phyloP scores from a whole-genome alignment of 2,113 vertebrate genomes.

The Agapornis roseicollis region DNA sequence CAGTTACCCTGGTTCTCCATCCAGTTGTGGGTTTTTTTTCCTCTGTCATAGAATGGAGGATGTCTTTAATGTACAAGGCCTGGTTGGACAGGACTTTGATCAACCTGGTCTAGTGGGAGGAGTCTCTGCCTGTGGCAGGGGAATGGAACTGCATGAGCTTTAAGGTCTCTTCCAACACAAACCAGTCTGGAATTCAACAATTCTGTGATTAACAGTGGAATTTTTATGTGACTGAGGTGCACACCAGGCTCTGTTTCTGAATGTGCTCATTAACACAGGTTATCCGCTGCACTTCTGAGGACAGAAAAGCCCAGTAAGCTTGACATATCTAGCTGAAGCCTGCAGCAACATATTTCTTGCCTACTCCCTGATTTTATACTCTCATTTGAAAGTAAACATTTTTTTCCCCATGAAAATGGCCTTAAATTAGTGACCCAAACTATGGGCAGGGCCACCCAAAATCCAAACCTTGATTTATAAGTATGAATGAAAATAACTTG shows the following conservation, averaged over 20 bases:
- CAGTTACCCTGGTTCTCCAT: not conserved
- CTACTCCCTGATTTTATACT: not conserved
- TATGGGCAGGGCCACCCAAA: not conserved
- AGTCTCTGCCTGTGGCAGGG: not conserved
- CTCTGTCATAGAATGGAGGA: not conserved
- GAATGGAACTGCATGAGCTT: not conserved
- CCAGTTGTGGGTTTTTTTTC: fast-evolving
- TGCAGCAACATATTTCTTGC: not conserved
- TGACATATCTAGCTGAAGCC: not conserved
- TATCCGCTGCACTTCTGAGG: not conserved
- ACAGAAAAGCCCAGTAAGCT: not conserved
- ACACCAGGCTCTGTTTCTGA: not conserved
- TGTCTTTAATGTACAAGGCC: not conserved
- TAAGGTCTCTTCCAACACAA: not conserved
- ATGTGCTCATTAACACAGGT: not conserved
- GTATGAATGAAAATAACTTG: too few relatives aligned
- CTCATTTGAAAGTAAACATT: not conserved
- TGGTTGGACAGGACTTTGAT: not conserved
- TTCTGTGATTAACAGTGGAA: not conserved
- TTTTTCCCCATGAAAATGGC: not conserved
- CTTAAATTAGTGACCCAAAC: not conserved
- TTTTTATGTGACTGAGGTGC: not conserved
- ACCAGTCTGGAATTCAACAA: not conserved
- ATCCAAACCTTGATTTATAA: not conserved
- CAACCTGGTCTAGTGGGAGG: not conserved